These are phyloP conservation scores for Xiphydria camelus DNA, from an alignment of 2,888 invertebrate species.

Conservation along the genomic window DNA sequence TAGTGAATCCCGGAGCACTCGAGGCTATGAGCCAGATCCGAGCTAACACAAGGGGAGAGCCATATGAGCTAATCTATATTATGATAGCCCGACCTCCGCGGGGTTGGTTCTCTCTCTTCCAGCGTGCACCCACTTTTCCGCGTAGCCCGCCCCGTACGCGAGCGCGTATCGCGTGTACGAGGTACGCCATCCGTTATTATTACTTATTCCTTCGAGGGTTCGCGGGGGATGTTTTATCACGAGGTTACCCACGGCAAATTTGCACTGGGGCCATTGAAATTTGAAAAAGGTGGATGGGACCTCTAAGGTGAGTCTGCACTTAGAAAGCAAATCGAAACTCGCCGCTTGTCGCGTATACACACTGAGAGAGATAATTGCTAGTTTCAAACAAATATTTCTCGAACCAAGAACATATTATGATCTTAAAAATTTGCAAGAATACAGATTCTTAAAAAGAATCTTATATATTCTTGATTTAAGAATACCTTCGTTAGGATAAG, in stretches of 20 bases:
- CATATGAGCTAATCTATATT: conserved; percentile 59
- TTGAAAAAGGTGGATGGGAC: too few relatives aligned
- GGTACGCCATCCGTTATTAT: conserved; percentile 37
- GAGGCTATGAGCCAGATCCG: conserved; percentile 54
- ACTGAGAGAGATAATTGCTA: too few relatives aligned
- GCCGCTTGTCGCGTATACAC: too few relatives aligned
- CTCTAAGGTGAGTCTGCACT: too few relatives aligned
- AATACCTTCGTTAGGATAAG: too few relatives aligned
- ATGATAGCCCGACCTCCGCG: conserved; percentile 51
- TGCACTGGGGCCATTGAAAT: not conserved
- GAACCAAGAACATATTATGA: too few relatives aligned
- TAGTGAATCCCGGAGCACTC: conserved; percentile 58
- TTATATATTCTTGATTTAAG: too few relatives aligned
- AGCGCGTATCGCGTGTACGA: not conserved
- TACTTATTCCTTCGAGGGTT: conserved; percentile 33
- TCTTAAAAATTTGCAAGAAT: too few relatives aligned
- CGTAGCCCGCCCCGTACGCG: conserved; percentile 12
- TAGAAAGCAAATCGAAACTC: too few relatives aligned
- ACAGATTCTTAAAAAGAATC: too few relatives aligned
- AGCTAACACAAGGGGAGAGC: conserved; percentile 50
- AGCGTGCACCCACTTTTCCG: conserved; percentile 7
- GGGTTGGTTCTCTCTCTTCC: conserved; percentile 8
- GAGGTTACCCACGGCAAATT: conserved; percentile 21
- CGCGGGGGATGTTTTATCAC: conserved; percentile 32
- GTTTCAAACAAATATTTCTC: too few relatives aligned